A percentile compares a stretch with the other conserved stretches of the same genome.
Conservation (phyloP, 2,113 vertebrate genomes). For the Lichenostomus cassidix region DNA sequence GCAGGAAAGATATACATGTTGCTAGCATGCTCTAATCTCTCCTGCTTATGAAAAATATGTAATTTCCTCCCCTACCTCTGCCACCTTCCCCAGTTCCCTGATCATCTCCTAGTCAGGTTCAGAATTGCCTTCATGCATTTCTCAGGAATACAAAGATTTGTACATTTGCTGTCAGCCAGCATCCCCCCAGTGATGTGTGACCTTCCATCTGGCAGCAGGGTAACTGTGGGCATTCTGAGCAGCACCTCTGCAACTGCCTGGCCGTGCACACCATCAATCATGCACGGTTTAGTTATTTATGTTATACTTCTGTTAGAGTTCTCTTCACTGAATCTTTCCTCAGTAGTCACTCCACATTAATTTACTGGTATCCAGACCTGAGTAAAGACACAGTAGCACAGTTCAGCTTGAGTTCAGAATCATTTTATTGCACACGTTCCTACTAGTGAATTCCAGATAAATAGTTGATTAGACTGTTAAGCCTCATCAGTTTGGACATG, state of each 20-base stretch:
- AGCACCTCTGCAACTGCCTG: background rate
- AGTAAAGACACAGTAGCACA: background rate
- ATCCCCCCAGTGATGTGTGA: background rate
- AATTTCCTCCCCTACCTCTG: background rate
- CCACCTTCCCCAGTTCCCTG: background rate
- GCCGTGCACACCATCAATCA: rapidly evolving
- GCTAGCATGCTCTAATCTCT: background rate
- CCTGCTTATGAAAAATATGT: background rate
- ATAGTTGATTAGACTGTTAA: background rate
- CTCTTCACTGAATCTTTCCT: background rate
- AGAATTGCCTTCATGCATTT: background rate
- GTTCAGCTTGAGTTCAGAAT: constrained; percentile 2
- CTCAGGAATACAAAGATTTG: background rate
- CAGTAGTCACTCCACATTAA: background rate
- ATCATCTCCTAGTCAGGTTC: background rate
- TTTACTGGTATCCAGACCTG: background rate
- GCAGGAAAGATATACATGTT: background rate
- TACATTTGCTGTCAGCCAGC: background rate
- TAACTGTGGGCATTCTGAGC: background rate
- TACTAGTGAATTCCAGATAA: background rate
- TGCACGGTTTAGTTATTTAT: background rate
- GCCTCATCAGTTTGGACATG: background rate
- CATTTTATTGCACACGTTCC: background rate
- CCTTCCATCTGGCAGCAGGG: background rate
- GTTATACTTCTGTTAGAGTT: background rate